A percentile compares a stretch with the other conserved stretches of the same genome.
These are phyloP conservation scores for Brotula barbata DNA, from an alignment of 2,797 vertebrate genomes.

Conservation along the genomic window DNA sequence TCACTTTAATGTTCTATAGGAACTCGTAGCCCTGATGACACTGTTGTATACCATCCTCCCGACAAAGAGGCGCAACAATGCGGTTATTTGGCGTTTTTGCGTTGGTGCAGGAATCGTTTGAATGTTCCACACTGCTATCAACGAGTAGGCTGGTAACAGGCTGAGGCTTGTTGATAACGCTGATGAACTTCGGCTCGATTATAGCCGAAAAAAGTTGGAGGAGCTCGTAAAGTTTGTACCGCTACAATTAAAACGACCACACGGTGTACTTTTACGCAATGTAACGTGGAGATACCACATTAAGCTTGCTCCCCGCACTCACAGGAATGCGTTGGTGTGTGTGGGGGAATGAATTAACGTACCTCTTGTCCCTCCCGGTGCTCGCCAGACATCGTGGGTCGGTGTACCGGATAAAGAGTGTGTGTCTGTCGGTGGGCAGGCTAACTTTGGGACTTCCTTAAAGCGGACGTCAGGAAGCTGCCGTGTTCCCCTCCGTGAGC, in stretches of 20 bases:
- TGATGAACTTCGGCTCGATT: neutral
- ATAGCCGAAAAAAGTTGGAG: neutral
- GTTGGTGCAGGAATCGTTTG: neutral
- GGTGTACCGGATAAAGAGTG: slow-evolving; percentile 3
- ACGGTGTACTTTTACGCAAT: neutral
- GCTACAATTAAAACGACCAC: neutral
- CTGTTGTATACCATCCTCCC: neutral
- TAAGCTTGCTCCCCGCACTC: slow-evolving; percentile 9
- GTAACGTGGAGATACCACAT: neutral
- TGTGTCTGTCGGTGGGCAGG: slow-evolving; percentile 18
- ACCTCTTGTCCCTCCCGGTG: slow-evolving; percentile 66
- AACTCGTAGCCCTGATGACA: neutral
- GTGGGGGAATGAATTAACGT: slow-evolving; percentile 1
- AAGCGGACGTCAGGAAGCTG: slow-evolving; percentile 66
- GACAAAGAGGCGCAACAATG: neutral
- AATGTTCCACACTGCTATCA: slow-evolving; percentile 17
- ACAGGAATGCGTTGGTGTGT: neutral
- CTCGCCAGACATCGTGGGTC: slow-evolving; percentile 64
- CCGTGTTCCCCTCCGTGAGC: slow-evolving; percentile 60
- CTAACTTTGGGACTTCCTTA: slow-evolving; percentile 68
- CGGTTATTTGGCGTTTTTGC: neutral
- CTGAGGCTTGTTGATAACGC: neutral
- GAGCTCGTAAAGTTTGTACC: neutral
- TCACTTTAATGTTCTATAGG: slow-evolving; percentile 17
- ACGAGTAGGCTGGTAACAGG: slow-evolving; percentile 8